These are phyloP conservation scores for Lithophane socia DNA, from an alignment of 2,888 invertebrate genomes.

Conservation along the genomic window DNA sequence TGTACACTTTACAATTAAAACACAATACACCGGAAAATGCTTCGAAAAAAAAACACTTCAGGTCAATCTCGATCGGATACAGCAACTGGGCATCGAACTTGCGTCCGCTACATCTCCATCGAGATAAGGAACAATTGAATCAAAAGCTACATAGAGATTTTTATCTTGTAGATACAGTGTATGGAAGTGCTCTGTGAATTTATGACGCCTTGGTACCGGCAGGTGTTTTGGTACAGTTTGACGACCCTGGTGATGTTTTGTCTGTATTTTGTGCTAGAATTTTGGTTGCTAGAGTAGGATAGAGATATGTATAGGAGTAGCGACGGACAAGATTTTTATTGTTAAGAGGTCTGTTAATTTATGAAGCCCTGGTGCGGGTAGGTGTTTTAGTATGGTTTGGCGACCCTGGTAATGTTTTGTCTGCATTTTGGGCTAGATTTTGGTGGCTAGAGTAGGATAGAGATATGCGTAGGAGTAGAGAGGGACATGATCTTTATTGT, in stretches of 20 bases:
- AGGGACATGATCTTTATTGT: neutral
- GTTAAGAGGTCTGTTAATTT: neutral
- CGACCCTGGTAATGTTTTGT: constrained; percentile 25
- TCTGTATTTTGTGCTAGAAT: constrained; percentile 19
- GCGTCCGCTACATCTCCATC: constrained; percentile 73
- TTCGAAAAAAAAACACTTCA: constrained; percentile 17
- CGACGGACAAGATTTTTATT: neutral
- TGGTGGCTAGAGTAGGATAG: neutral
- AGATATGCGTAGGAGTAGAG: neutral
- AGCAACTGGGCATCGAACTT: constrained; percentile 78
- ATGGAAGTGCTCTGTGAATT: constrained; percentile 62
- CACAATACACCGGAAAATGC: constrained; percentile 47
- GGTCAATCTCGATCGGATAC: constrained; percentile 43
- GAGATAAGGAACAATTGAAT: constrained; percentile 83
- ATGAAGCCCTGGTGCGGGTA: neutral
- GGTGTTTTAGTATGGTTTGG: constrained; percentile 25
- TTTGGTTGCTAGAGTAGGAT: neutral
- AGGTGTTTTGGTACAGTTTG: constrained; percentile 24
- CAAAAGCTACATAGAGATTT: constrained; percentile 68
- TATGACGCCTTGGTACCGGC: constrained; percentile 38
- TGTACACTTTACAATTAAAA: constrained; percentile 58
- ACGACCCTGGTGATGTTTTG: constrained; percentile 25
- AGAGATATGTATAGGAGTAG: neutral
- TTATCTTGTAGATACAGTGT: constrained; percentile 55
- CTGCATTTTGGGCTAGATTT: constrained; percentile 21